Evolutionary conservation across 2,113 vertebrate species (phyloP).

Genomic region (Ibidorhyncha struthersii): DNA sequence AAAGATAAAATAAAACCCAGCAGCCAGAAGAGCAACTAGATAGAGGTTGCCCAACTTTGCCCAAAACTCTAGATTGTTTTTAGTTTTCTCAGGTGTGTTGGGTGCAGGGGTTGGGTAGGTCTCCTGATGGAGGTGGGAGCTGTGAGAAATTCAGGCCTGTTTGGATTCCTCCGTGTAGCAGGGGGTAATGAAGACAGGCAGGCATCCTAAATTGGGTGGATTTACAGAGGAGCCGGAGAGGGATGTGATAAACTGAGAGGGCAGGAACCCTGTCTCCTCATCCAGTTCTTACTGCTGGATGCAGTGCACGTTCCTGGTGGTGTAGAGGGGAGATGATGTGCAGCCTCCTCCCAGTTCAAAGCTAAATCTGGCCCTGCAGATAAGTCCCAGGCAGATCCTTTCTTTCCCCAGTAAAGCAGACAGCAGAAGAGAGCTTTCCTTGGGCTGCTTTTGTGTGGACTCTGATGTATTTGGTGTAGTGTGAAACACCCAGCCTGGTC

Average conservation of each 20-base stretch:
- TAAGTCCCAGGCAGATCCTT: background rate
- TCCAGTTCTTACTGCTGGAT: background rate
- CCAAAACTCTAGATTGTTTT: background rate
- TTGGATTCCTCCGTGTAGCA: background rate
- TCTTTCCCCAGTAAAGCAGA: background rate
- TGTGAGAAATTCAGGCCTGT: background rate
- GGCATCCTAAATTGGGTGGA: background rate
- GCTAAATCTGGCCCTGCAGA: background rate
- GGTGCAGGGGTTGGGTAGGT: background rate
- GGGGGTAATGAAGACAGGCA: background rate
- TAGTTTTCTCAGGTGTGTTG: background rate
- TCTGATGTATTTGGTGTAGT: background rate
- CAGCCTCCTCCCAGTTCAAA: background rate
- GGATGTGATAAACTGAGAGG: background rate
- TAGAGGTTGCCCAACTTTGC: background rate
- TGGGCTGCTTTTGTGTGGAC: background rate
- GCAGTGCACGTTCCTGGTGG: accelerated
- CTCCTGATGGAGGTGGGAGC: background rate
- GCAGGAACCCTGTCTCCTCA: background rate
- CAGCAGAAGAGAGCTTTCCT: background rate
- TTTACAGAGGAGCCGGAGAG: background rate
- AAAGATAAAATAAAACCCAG: background rate
- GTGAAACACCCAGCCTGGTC: background rate
- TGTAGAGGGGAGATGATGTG: background rate
- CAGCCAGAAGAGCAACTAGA: background rate